These are phyloP conservation scores for Sitta europaea DNA, from an alignment of 2,113 vertebrate species.

Conservation along the genomic window DNA sequence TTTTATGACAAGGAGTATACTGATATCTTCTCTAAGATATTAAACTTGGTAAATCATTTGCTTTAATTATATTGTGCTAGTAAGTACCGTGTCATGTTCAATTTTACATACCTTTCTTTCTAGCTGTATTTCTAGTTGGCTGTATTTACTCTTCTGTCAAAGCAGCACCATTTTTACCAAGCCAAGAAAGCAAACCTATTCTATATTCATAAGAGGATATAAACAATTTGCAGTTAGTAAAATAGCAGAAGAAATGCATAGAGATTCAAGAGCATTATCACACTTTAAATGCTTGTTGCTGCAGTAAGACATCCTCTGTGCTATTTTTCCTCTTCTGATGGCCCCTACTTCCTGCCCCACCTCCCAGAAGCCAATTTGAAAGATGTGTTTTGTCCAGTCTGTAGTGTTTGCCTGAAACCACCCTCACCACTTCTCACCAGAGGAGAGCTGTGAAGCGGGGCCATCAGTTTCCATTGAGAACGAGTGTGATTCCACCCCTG, in stretches of 20 bases:
- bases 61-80: neutral
- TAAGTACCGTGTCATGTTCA: neutral
- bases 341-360: accelerated
- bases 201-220: neutral
- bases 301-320: neutral
- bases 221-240: neutral
- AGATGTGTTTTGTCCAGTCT: neutral
- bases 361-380: neutral
- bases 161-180: neutral
- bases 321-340: neutral
- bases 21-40: neutral
- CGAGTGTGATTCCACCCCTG: accelerated
- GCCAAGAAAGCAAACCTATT: neutral
- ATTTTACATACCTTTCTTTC: neutral
- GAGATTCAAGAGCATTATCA: neutral
- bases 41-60: neutral
- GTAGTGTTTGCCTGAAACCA: neutral
- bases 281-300: neutral
- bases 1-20: neutral
- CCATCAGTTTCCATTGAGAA: neutral
- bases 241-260: neutral
- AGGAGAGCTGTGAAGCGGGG: neutral
- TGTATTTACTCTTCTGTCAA: neutral
- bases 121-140: neutral
- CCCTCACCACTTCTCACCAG: neutral